These are phyloP conservation scores for Pteropus alecto DNA, from an alignment of 2,113 vertebrate genomes.

Conservation along the genomic window DNA sequence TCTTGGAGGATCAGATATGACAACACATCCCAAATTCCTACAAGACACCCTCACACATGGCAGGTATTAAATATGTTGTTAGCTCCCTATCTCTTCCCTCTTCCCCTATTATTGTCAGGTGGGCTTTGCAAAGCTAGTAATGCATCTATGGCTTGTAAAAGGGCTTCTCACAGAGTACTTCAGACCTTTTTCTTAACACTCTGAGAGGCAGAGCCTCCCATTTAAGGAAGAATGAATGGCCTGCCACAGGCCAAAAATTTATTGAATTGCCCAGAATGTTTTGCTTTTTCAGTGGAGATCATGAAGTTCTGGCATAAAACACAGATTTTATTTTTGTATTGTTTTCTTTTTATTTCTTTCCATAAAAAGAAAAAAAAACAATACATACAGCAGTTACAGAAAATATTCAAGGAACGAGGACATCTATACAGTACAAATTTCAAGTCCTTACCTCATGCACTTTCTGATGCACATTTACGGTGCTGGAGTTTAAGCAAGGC, in stretches of 20 bases:
- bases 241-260: not conserved
- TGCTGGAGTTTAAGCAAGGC: too few relatives aligned
- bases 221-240: not conserved
- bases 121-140: not conserved
- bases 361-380: not conserved
- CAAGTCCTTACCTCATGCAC: not conserved
- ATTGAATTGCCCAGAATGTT: not conserved
- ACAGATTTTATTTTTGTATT: not conserved
- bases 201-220: not conserved
- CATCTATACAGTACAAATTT: not conserved
- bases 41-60: not conserved
- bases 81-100: not conserved
- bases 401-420: not conserved
- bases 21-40: not conserved
- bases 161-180: not conserved
- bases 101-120: not conserved
- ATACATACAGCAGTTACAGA: not conserved
- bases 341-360: conserved; percentile 18
- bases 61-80: not conserved
- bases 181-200: not conserved
- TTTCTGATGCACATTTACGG: not conserved
- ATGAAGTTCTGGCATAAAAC: not conserved
- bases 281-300: not conserved
- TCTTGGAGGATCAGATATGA: not conserved
- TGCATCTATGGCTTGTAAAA: not conserved